Conservation (phyloP, 2,888 invertebrate species). For the Drosophila neonasuta region DNA sequence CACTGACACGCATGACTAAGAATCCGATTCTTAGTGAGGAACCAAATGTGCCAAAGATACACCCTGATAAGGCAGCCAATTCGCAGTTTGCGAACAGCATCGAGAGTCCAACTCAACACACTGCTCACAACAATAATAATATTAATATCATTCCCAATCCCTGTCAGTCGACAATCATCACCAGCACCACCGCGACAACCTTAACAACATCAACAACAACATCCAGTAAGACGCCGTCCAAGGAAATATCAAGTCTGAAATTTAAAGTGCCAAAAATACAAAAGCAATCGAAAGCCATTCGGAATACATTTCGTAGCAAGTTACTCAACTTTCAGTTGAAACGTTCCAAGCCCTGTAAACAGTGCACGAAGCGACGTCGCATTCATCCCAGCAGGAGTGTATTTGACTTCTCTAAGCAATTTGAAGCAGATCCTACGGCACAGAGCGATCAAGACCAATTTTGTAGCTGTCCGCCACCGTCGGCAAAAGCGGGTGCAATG, state of each 20-base stretch:
- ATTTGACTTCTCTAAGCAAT: constrained; percentile 80
- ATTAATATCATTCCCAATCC: constrained; percentile 39
- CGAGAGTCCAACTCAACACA: constrained; percentile 41
- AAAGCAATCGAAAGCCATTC: constrained; percentile 80
- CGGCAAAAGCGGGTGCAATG: constrained; percentile 36
- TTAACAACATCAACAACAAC: constrained; percentile 44
- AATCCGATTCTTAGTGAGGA: constrained; percentile 56
- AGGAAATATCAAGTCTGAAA: constrained; percentile 76
- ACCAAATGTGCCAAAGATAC: constrained; percentile 39
- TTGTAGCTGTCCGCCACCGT: constrained; percentile 71
- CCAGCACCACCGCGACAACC: constrained; percentile 52
- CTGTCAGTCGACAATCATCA: constrained; percentile 48
- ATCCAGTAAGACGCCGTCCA: constrained; percentile 69
- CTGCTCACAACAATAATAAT: constrained; percentile 41
- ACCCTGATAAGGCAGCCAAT: constrained; percentile 20
- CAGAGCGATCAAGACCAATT: constrained; percentile 66
- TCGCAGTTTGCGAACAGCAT: constrained; percentile 43
- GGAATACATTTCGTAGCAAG: constrained; percentile 81
- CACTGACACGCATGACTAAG: constrained; percentile 65
- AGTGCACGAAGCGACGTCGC: constrained; percentile 80
- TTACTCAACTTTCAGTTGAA: constrained; percentile 79
- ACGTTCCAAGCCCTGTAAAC: constrained; percentile 78
- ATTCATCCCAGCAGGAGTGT: constrained; percentile 81
- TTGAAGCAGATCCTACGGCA: constrained; percentile 48
- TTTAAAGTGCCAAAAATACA: constrained; percentile 81